phyloP scores from a whole-genome alignment of 2,888 invertebrate genomes.

The Spatulosminthurus flaviceps region DNA sequence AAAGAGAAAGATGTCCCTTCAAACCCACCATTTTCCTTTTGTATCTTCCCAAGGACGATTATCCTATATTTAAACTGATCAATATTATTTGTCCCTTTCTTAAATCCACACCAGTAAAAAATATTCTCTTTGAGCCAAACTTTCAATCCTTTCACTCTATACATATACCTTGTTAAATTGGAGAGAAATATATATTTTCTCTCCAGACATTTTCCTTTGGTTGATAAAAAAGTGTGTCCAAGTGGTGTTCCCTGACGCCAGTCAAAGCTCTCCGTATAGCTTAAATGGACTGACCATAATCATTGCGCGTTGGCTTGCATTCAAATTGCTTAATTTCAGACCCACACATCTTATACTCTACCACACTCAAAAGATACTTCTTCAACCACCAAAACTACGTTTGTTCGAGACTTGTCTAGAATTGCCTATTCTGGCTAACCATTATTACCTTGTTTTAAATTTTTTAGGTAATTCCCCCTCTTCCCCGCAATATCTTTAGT shows the following conservation, averaged over 20 bases:
- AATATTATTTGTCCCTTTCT: conserved; percentile 5
- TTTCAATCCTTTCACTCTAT: neutral
- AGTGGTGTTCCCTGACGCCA: neutral
- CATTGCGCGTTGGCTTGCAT: conserved; percentile 11
- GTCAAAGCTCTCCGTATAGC: neutral
- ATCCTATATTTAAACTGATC: conserved; percentile 13
- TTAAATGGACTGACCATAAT: conserved; percentile 16
- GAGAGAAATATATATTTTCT: neutral
- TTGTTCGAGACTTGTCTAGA: neutral
- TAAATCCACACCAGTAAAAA: no score
- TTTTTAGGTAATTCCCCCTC: neutral
- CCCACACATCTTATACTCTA: neutral
- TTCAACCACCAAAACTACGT: neutral
- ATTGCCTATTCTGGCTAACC: neutral
- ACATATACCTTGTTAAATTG: neutral
- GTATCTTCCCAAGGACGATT: conserved; percentile 4
- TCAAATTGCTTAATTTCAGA: neutral
- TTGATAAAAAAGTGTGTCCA: neutral
- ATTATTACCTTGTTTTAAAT: conserved; percentile 18
- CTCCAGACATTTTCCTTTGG: neutral
- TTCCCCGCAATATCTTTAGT: neutral
- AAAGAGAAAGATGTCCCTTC: neutral
- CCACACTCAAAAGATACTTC: no score
- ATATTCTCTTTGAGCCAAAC: no score
- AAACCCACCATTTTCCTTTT: conserved; percentile 22